These are phyloP conservation scores for Pseudochromis fuscus DNA, from an alignment of 2,797 vertebrate genomes.

Conservation along the genomic window DNA sequence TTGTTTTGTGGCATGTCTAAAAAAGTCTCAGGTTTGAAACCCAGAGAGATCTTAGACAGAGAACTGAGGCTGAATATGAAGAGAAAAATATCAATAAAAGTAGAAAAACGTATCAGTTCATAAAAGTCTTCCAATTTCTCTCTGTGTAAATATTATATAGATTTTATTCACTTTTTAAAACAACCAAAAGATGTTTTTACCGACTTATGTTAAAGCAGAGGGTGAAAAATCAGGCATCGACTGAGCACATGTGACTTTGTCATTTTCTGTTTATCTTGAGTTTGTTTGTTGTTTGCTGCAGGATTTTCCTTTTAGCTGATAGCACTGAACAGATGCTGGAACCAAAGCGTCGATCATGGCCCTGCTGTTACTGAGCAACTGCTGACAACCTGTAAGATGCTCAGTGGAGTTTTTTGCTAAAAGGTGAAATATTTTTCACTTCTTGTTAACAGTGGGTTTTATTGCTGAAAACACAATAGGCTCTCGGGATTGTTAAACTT, in stretches of 20 bases:
- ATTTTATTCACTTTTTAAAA: too few relatives aligned
- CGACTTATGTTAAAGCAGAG: slow-evolving; percentile 21
- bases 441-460: slow-evolving; percentile 31
- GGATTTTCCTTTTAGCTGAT: slow-evolving; percentile 29
- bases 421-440: slow-evolving; percentile 26
- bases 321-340: slow-evolving; percentile 46
- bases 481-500: slow-evolving; percentile 6
- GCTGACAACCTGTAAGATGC: slow-evolving; percentile 52
- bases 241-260: slow-evolving; percentile 30
- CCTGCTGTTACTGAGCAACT: slow-evolving; percentile 39
- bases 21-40: background rate
- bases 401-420: slow-evolving; percentile 25
- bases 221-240: slow-evolving; percentile 7
- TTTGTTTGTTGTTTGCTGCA: slow-evolving; percentile 35
- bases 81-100: slow-evolving; percentile 15
- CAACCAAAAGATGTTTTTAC: slow-evolving; percentile 1
- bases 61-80: background rate
- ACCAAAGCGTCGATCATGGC: slow-evolving; percentile 3
- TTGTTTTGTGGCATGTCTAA: background rate
- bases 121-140: slow-evolving; percentile 22
- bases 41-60: background rate
- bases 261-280: slow-evolving; percentile 15
- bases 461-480: slow-evolving; percentile 9
- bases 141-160: slow-evolving; percentile 16
- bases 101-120: background rate